Conservation (phyloP, 2,113 vertebrate species). For the Dipodomys ordii region DNA sequence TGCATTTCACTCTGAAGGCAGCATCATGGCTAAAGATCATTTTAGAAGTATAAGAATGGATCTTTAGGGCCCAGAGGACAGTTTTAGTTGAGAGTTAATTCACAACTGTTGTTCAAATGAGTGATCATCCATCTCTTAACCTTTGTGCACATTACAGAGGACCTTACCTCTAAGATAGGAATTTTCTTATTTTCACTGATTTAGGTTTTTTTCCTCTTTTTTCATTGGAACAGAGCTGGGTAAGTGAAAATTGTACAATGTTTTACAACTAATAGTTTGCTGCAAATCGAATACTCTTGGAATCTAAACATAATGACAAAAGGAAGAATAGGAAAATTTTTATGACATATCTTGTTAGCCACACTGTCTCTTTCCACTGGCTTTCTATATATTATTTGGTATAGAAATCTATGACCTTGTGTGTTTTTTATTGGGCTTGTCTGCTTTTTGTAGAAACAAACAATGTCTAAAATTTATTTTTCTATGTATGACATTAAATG, state of each 20-base stretch:
- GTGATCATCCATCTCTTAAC: not conserved
- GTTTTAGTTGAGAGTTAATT: not conserved
- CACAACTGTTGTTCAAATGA: not conserved
- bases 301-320: slow-evolving; percentile 32
- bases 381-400: not conserved
- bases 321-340: slow-evolving; percentile 4
- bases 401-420: not conserved
- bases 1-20: not conserved
- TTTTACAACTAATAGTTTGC: not conserved
- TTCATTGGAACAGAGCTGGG: not conserved
- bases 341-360: not conserved
- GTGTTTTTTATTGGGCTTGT: not conserved
- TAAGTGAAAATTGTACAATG: slow-evolving; percentile 6
- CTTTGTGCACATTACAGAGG: not conserved
- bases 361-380: not conserved
- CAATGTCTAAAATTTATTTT: slow-evolving; percentile 27
- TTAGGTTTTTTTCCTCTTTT: not conserved
- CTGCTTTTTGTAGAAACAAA: not conserved
- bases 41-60: not conserved
- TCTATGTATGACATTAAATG: not conserved
- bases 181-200: no score
- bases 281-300: not conserved
- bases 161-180: not conserved
- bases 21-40: not conserved
- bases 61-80: not conserved